Evolutionary conservation across 2,888 invertebrate genomes (phyloP).

Genomic region (Callosobruchus maculatus): DNA sequence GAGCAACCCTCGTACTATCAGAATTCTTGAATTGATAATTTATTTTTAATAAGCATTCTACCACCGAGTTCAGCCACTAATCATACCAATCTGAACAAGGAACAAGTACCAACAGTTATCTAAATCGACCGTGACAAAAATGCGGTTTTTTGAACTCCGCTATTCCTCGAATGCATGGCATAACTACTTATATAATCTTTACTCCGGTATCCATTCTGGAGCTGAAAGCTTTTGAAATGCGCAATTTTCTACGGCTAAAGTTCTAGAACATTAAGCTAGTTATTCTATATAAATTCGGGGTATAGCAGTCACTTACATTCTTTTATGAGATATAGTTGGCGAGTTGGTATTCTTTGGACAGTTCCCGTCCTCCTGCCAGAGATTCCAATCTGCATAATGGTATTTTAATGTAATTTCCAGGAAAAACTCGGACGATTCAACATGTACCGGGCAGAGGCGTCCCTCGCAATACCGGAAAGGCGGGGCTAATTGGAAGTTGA

Average conservation of each 20-base stretch:
- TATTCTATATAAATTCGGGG: neutral
- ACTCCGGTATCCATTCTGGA: neutral
- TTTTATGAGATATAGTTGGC: neutral
- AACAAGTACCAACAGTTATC: no score
- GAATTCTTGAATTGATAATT: no score
- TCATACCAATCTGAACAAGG: no score
- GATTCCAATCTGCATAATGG: slow-evolving; percentile 27
- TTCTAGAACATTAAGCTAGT: neutral
- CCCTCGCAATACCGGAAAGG: neutral
- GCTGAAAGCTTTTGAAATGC: neutral
- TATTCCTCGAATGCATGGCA: no score
- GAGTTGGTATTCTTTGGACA: slow-evolving; percentile 3
- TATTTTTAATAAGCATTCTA: no score
- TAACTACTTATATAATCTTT: no score
- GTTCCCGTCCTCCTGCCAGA: slow-evolving; percentile 14
- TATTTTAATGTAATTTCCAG: slow-evolving; percentile 25
- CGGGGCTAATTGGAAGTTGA: neutral
- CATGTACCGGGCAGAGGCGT: neutral
- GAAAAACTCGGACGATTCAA: slow-evolving; percentile 13
- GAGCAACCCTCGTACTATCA: no score
- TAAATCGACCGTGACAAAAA: no score
- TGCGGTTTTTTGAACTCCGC: no score
- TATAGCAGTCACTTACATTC: slow-evolving; percentile 9
- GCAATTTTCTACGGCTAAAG: neutral
- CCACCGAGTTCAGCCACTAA: no score